Conservation (phyloP, 2,797 vertebrate species). For the Notamacropus eugenii region DNA sequence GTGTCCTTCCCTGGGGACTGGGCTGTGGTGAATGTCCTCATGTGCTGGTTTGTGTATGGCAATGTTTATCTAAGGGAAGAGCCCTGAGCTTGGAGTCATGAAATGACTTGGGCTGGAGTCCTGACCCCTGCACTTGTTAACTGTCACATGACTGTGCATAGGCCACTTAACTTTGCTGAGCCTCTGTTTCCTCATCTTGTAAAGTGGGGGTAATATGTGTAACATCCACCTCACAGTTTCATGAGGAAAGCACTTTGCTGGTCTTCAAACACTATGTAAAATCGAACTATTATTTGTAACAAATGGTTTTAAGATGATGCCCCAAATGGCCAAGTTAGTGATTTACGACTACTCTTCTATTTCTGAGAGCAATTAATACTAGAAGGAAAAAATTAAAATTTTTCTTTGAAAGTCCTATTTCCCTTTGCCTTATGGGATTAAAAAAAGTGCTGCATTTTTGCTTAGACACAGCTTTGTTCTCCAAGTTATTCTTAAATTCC, state of each 20-base stretch:
- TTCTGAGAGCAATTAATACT: not conserved
- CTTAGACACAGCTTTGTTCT: not conserved
- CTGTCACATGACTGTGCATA: not conserved
- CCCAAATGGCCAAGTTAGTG: not conserved
- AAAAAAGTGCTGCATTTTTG: not conserved
- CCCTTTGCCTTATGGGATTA: not conserved
- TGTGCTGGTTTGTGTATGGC: not conserved
- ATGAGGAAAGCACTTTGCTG: not conserved
- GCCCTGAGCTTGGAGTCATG: not conserved
- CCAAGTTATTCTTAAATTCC: not conserved
- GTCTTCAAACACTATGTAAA: not conserved
- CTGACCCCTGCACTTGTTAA: not conserved
- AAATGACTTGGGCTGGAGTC: not conserved
- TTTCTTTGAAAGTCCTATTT: not conserved
- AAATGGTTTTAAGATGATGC: not conserved
- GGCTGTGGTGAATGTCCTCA: fast-evolving
- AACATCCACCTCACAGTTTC: not conserved
- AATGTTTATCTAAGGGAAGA: not conserved
- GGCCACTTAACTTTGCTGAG: not conserved
- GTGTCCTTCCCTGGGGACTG: fast-evolving
- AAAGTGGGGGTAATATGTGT: not conserved
- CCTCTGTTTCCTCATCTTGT: not conserved
- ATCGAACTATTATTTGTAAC: not conserved
- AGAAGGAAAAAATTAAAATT: not conserved
- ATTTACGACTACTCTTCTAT: not conserved